Percentiles rank a stretch among this genome's conserved stretches.
Evolutionary conservation across 2,888 invertebrate genomes (phyloP).

Genomic region (Leptinotarsa tumamoca): DNA sequence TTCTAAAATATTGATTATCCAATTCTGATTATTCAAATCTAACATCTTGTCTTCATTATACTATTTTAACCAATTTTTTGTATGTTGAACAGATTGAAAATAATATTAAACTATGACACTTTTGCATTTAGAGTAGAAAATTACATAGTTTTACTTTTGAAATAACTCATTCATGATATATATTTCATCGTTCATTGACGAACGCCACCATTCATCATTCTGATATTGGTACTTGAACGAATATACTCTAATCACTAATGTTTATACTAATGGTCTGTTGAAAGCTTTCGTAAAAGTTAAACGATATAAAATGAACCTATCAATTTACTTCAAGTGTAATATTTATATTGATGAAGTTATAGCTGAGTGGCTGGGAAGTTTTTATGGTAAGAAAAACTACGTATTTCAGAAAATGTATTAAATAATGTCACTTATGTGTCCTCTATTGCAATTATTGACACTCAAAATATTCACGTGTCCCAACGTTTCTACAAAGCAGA

Average conservation of each 20-base stretch:
- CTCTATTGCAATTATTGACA: too few relatives aligned
- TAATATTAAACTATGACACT: not conserved
- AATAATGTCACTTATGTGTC: too few relatives aligned
- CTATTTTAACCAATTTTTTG: too few relatives aligned
- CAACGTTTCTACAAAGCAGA: too few relatives aligned
- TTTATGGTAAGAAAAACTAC: too few relatives aligned
- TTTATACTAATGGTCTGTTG: constrained; percentile 10
- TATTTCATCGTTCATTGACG: not conserved
- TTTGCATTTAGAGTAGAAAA: not conserved
- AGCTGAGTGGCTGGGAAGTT: too few relatives aligned
- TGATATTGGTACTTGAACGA: not conserved
- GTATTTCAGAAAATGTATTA: too few relatives aligned
- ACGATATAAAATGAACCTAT: not conserved
- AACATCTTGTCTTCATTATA: too few relatives aligned
- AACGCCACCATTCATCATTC: not conserved
- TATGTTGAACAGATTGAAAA: not conserved
- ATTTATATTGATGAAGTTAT: constrained; percentile 2
- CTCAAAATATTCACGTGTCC: too few relatives aligned
- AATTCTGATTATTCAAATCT: too few relatives aligned
- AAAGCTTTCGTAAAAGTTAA: constrained; percentile 6
- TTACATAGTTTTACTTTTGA: not conserved
- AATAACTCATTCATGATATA: not conserved
- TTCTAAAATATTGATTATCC: too few relatives aligned
- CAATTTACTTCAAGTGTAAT: not conserved
- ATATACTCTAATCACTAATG: not conserved